These are phyloP conservation scores for Axinella damicornis DNA, from an alignment of 37 sponge, comb jelly and placozoan genomes.

Conservation along the genomic window DNA sequence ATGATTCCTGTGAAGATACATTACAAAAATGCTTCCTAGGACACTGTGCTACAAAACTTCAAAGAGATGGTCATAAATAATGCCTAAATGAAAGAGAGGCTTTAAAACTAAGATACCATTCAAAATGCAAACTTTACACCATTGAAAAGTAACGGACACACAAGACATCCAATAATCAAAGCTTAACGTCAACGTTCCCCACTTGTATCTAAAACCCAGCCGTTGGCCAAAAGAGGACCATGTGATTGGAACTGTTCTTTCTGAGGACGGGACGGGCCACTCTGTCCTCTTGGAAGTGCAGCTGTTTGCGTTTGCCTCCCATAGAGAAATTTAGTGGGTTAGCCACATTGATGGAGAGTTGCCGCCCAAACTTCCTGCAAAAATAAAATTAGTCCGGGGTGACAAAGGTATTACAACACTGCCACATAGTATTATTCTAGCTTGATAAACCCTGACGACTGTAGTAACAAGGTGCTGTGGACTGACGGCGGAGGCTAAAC, in stretches of 20 bases:
- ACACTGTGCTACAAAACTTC: background rate
- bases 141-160: background rate
- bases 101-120: too few relatives aligned
- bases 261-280: slow-evolving; percentile 52
- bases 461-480: too few relatives aligned
- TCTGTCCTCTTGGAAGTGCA: slow-evolving; percentile 60
- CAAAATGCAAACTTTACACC: background rate
- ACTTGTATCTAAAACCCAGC: slow-evolving; percentile 14
- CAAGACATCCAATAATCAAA: too few relatives aligned
- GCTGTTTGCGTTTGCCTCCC: slow-evolving; percentile 37
- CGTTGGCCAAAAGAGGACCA: slow-evolving; percentile 58
- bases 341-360: slow-evolving; percentile 39
- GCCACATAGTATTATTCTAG: too few relatives aligned
- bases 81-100: too few relatives aligned
- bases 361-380: slow-evolving; percentile 63
- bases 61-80: background rate
- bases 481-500: too few relatives aligned
- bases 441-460: too few relatives aligned
- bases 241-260: slow-evolving; percentile 45
- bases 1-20: background rate
- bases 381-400: background rate
- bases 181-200: too few relatives aligned
- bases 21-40: too few relatives aligned
- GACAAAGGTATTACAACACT: too few relatives aligned
- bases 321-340: slow-evolving; percentile 47